Conservation (phyloP, 2,113 vertebrate species). For the Ailuropoda melanoleuca region DNA sequence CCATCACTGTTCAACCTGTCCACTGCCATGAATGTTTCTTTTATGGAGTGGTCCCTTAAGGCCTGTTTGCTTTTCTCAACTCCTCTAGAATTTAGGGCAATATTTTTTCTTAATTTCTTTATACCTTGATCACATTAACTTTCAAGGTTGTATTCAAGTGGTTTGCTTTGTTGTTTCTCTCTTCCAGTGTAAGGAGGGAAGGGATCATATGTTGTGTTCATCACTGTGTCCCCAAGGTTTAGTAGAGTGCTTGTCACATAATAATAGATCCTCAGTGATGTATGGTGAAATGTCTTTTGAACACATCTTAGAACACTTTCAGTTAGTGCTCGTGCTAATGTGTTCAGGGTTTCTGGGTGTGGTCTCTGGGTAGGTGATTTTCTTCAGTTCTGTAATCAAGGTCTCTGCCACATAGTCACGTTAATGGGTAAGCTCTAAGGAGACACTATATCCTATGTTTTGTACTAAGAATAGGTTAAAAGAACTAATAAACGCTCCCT, state of each 20-base stretch:
- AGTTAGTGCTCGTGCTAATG: not conserved
- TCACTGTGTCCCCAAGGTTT: not conserved
- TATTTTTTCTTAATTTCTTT: conserved; percentile 13
- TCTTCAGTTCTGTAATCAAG: not conserved
- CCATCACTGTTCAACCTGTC: not conserved
- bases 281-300: not conserved
- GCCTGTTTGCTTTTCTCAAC: not conserved
- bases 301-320: not conserved
- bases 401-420: not conserved
- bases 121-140: not conserved
- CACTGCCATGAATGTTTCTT: not conserved
- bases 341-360: not conserved
- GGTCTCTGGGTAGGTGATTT: not conserved
- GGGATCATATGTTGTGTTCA: not conserved
- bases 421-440: not conserved
- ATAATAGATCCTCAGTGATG: not conserved
- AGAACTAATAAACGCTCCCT: not conserved
- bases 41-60: not conserved
- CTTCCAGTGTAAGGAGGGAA: not conserved
- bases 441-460: not conserved
- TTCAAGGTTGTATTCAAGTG: not conserved
- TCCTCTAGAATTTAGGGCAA: not conserved
- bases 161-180: not conserved
- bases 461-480: not conserved
- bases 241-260: not conserved